phyloP scores from a whole-genome alignment of 2,113 vertebrate genomes.

The Piprites chloris region DNA sequence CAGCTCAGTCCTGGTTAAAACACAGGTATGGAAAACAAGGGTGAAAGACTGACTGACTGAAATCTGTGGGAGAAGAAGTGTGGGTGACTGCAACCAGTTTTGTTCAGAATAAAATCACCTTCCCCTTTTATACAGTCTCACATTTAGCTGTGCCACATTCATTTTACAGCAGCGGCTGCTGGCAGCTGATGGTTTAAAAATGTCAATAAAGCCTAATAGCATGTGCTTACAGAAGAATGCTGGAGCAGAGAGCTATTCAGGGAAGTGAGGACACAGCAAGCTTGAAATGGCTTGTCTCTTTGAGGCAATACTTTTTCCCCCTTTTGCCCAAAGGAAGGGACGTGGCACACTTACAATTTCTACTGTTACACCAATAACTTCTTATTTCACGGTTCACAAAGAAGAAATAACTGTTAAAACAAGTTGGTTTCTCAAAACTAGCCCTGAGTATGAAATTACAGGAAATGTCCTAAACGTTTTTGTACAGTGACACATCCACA shows the following conservation, averaged over 20 bases:
- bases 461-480: conserved; percentile 29
- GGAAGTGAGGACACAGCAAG: background rate
- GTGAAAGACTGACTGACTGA: background rate
- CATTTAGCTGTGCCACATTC: background rate
- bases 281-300: conserved; percentile 2
- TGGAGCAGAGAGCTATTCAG: background rate
- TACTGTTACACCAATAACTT: conserved; percentile 23
- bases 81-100: background rate
- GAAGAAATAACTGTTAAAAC: conserved; percentile 43
- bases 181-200: background rate
- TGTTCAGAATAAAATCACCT: background rate
- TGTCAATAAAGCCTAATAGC: background rate
- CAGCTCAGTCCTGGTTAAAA: background rate
- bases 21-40: background rate
- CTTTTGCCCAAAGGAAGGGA: background rate
- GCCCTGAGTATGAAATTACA: background rate
- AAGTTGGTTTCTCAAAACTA: conserved; percentile 36
- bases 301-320: conserved; percentile 17
- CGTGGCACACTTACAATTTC: background rate
- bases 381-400: background rate
- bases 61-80: background rate
- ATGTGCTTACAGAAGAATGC: background rate
- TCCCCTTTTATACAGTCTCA: background rate
- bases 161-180: background rate
- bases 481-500: background rate